These are phyloP conservation scores for Trichacis sp. DNA, from an alignment of 2,888 invertebrate species.

Conservation along the genomic window DNA sequence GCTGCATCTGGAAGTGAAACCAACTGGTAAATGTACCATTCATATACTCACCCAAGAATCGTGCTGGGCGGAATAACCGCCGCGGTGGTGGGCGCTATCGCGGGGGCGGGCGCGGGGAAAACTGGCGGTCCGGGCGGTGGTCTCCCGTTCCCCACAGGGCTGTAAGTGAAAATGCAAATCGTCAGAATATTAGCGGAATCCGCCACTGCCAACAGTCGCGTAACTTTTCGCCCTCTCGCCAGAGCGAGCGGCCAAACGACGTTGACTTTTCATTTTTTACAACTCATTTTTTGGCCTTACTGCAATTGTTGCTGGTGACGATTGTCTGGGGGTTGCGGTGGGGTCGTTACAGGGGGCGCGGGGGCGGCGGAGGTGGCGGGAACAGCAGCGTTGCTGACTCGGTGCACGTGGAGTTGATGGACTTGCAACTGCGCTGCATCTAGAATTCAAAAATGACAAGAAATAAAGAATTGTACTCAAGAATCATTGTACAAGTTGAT, in stretches of 20 bases:
- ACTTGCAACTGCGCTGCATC: conserved; percentile 82
- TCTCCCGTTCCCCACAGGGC: conserved; percentile 60
- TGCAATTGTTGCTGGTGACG: conserved; percentile 46
- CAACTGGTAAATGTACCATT: not conserved
- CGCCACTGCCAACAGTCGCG: not conserved
- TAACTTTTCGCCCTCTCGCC: not conserved
- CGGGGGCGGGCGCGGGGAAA: conserved; percentile 69
- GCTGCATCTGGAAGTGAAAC: conserved; percentile 9
- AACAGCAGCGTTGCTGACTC: conserved; percentile 54
- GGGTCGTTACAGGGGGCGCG: conserved; percentile 27
- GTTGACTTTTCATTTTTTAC: too few species aligned
- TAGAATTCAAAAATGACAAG: too few species aligned
- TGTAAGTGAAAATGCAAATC: conserved; percentile 43
- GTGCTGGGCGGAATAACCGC: conserved; percentile 61
- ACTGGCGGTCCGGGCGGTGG: conserved; percentile 66
- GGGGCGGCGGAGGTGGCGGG: conserved; percentile 43
- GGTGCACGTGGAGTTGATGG: conserved; percentile 74
- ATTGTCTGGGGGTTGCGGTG: conserved; percentile 37
- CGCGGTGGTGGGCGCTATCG: conserved; percentile 70
- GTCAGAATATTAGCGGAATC: not conserved
- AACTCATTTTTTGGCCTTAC: conserved; percentile 30
- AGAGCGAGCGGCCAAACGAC: not conserved
- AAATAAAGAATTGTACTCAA: too few species aligned
- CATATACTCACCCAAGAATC: conserved; percentile 60
- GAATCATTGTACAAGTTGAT: too few species aligned